phyloP scores from a whole-genome alignment of 2,113 vertebrate genomes.

The Chlamydotis undulata region DNA sequence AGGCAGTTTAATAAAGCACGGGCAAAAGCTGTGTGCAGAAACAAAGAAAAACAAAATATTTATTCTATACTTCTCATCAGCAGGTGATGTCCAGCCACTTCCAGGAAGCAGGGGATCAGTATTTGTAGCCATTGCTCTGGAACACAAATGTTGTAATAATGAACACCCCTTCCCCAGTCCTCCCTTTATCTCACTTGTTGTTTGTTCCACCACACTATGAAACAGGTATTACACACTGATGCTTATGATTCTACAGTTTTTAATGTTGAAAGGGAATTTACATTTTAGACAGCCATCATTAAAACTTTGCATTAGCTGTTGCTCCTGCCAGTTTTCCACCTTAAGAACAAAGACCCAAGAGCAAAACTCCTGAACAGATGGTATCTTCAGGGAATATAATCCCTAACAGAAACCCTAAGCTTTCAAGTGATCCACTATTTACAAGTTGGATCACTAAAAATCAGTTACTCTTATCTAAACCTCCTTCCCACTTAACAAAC shows the following conservation, averaged over 20 bases:
- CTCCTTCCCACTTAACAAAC: neutral
- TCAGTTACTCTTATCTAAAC: neutral
- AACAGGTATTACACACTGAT: neutral
- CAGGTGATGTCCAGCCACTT: neutral
- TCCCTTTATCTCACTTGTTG: neutral
- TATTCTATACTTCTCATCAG: neutral
- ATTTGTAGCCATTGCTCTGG: accelerated
- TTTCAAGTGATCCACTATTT: slow-evolving; percentile 11
- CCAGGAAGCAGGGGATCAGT: neutral
- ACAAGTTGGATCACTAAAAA: neutral
- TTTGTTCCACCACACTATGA: neutral
- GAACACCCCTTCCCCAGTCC: neutral
- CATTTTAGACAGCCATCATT: neutral
- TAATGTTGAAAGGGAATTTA: neutral
- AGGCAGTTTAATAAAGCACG: neutral
- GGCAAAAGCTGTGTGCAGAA: neutral
- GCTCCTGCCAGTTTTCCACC: neutral
- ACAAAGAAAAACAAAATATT: neutral
- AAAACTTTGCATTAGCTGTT: neutral
- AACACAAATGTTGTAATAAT: neutral
- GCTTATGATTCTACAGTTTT: neutral
- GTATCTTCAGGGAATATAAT: neutral
- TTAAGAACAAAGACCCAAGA: neutral
- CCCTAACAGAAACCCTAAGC: neutral
- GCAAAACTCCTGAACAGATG: slow-evolving; percentile 6